Evolutionary conservation across 2,113 vertebrate species (phyloP).

Genomic region (Eublepharis macularius): DNA sequence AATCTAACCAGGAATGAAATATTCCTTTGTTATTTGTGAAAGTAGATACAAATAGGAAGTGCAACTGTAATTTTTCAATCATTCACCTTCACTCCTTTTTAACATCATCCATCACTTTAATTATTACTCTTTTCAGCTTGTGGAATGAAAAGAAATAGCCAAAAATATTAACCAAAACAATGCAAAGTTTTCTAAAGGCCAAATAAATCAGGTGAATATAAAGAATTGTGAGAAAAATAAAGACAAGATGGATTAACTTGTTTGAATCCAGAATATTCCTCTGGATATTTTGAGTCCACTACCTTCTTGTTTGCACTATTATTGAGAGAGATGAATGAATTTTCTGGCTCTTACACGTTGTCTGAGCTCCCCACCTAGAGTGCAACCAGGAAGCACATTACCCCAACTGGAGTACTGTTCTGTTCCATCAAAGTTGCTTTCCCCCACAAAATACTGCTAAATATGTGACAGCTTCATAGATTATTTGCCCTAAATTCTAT

Average conservation of each 20-base stretch:
- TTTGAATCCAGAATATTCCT: not conserved
- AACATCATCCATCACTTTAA: conserved; percentile 30
- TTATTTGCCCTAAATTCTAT: no score
- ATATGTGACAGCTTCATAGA: no score
- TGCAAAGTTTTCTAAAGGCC: not conserved
- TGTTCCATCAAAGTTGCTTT: no score
- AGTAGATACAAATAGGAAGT: not conserved
- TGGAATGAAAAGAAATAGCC: not conserved
- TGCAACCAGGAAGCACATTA: no score
- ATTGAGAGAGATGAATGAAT: no score
- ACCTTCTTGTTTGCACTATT: not conserved
- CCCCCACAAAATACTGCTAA: no score
- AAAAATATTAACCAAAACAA: not conserved
- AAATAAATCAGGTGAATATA: not conserved
- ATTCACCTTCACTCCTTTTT: conserved; percentile 38
- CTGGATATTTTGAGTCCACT: not conserved
- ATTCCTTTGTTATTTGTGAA: conserved; percentile 29
- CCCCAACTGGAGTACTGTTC: no score
- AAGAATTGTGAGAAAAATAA: not conserved
- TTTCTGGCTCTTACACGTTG: no score
- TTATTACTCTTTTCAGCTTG: conserved; percentile 9
- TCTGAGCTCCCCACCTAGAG: no score
- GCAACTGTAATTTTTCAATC: conserved; percentile 25
- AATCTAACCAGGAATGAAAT: not conserved
- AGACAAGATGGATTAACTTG: not conserved